A percentile compares a stretch with the other conserved stretches of the same genome.
phyloP scores from a whole-genome alignment of 2,888 invertebrate species.

The Drosophila borborema region DNA sequence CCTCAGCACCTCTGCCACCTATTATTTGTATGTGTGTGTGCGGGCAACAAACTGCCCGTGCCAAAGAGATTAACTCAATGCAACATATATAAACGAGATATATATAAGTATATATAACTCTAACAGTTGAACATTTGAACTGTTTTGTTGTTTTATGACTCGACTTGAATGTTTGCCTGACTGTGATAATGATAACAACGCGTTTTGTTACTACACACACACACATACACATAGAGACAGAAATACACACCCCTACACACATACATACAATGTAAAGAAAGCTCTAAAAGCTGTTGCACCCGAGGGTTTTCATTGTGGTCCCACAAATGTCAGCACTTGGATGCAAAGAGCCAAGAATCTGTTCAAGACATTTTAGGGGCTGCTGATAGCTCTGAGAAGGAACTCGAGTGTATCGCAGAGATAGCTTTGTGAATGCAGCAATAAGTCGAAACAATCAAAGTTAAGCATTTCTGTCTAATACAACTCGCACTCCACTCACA shows the following conservation, averaged over 20 bases:
- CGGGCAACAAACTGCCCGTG: slow-evolving; percentile 30
- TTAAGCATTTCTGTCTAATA: slow-evolving; percentile 48
- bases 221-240: slow-evolving; percentile 13
- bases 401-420: slow-evolving; percentile 64
- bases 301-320: slow-evolving; percentile 63
- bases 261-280: slow-evolving; percentile 28
- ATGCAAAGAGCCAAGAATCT: slow-evolving; percentile 69
- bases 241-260: slow-evolving; percentile 2
- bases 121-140: slow-evolving; percentile 56
- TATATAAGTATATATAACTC: slow-evolving; percentile 43
- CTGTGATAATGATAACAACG: slow-evolving; percentile 73
- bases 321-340: slow-evolving; percentile 55
- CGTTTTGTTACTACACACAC: slow-evolving; percentile 39
- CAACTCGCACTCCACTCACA: slow-evolving; percentile 14
- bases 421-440: slow-evolving; percentile 54
- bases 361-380: slow-evolving; percentile 67
- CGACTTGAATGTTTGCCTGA: slow-evolving; percentile 53
- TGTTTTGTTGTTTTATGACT: slow-evolving; percentile 66
- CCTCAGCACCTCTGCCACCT: slow-evolving; percentile 1
- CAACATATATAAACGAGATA: slow-evolving; percentile 41
- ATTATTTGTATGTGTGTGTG: slow-evolving; percentile 13
- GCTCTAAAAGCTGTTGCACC: slow-evolving; percentile 59
- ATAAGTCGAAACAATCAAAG: slow-evolving; percentile 67
- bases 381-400: slow-evolving; percentile 40
- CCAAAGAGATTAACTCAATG: slow-evolving; percentile 56